Evolutionary conservation across 2,888 invertebrate genomes (phyloP).

Genomic region (Parelbella ahira): DNA sequence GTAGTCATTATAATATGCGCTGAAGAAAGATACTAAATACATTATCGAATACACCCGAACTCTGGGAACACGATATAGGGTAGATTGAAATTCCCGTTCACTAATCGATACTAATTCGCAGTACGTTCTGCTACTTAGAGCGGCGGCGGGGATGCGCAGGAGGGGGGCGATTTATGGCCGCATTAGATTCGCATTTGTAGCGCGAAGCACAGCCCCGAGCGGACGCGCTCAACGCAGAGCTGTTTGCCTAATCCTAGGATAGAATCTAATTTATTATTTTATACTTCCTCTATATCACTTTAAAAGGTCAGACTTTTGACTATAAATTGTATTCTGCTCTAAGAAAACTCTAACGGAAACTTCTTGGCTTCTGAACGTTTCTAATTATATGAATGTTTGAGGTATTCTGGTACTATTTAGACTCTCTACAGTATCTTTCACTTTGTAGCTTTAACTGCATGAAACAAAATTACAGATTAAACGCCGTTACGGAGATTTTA

Average conservation of each 20-base stretch:
- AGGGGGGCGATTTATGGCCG: slow-evolving; percentile 60
- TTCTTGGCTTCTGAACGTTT: no score
- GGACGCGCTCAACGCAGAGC: slow-evolving; percentile 22
- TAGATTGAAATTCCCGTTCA: slow-evolving; percentile 52
- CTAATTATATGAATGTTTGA: no score
- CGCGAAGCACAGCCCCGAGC: slow-evolving; percentile 17
- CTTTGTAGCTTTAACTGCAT: no score
- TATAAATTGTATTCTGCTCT: no score
- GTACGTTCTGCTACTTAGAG: slow-evolving; percentile 51
- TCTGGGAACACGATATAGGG: slow-evolving; percentile 22
- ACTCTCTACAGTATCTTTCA: no score
- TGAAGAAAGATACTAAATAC: slow-evolving; percentile 10
- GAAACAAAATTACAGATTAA: no score
- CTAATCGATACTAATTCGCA: slow-evolving; percentile 71
- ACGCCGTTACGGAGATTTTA: no score
- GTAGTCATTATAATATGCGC: no score
- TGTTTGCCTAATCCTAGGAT: slow-evolving; percentile 25
- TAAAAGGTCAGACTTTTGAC: no score
- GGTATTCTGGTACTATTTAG: no score
- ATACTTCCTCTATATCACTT: slow-evolving; percentile 17
- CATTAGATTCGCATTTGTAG: slow-evolving; percentile 60
- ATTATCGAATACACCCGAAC: slow-evolving; percentile 7
- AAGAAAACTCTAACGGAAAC: no score
- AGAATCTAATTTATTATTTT: slow-evolving; percentile 27
- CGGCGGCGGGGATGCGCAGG: slow-evolving; percentile 42